These are phyloP conservation scores for Zaprionus lachaisei DNA, from an alignment of 1,140 invertebrate genomes.

Conservation along the genomic window DNA sequence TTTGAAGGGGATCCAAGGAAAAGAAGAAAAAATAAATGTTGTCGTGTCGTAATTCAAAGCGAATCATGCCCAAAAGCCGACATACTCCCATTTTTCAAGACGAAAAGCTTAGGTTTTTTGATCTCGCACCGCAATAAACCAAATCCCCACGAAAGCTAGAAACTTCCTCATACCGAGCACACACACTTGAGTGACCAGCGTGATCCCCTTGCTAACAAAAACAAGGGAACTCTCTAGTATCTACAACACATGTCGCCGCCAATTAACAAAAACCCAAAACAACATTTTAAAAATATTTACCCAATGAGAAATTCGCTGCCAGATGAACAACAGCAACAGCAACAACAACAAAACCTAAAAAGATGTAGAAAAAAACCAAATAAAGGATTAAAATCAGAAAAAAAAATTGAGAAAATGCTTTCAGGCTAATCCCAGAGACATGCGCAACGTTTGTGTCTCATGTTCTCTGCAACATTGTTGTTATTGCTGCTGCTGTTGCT, in stretches of 20 bases:
- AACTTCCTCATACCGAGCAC: constrained; percentile 60
- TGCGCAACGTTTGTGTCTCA: constrained; percentile 73
- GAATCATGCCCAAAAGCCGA: constrained; percentile 32
- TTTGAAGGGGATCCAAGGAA: background rate
- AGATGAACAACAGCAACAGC: constrained; percentile 29
- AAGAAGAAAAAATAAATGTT: background rate
- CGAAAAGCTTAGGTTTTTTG: constrained; percentile 25
- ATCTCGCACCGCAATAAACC: constrained; percentile 63
- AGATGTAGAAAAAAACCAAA: constrained; percentile 30
- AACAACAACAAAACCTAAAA: constrained; percentile 9
- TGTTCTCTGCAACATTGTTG: constrained; percentile 49
- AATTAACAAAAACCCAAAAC: constrained; percentile 77
- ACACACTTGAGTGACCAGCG: constrained; percentile 66
- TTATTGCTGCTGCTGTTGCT: constrained; percentile 38
- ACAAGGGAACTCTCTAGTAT: constrained; percentile 55
- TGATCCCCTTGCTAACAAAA: background rate
- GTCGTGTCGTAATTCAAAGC: constrained; percentile 39
- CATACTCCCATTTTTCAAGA: constrained; percentile 48
- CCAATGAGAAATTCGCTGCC: constrained; percentile 37
- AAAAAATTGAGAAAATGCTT: constrained; percentile 74
- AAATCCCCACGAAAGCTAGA: constrained; percentile 64
- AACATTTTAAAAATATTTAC: constrained; percentile 75
- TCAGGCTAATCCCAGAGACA: constrained; percentile 78
- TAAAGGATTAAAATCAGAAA: constrained; percentile 73
- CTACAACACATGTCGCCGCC: constrained; percentile 80